phyloP scores from a whole-genome alignment of 2,113 vertebrate genomes.

The Leiothrix lutea region DNA sequence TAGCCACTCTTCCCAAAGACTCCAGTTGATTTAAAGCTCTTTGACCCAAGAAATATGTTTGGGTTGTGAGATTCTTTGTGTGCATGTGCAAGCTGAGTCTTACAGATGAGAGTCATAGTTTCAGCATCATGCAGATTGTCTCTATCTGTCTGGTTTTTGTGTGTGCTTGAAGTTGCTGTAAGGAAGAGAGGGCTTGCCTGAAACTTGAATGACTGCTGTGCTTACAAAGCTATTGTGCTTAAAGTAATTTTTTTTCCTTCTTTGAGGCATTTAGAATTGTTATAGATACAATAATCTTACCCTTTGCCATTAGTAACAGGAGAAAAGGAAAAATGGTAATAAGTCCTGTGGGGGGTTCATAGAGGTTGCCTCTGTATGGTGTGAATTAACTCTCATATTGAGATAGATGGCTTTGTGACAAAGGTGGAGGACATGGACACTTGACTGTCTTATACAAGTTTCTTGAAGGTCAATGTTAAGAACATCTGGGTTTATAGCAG shows the following conservation, averaged over 20 bases:
- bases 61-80: not conserved
- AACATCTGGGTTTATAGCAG: not conserved
- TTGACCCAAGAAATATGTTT: not conserved
- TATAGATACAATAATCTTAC: not conserved
- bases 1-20: not conserved
- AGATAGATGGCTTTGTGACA: not conserved
- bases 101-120: not conserved
- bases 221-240: not conserved
- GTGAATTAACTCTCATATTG: rapidly evolving
- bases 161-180: not conserved
- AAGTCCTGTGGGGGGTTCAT: not conserved
- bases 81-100: not conserved
- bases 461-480: not conserved
- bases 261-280: not conserved
- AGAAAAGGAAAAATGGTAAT: not conserved
- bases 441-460: not conserved
- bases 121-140: not conserved
- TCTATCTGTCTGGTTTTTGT: not conserved
- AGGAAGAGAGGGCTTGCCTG: not conserved
- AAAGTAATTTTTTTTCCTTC: not conserved
- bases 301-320: not conserved
- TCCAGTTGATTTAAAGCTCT: not conserved
- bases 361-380: not conserved
- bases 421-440: not conserved
- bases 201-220: not conserved